These are phyloP conservation scores for Sebastes dallii DNA, from an alignment of 2,797 vertebrate species.

Conservation along the genomic window DNA sequence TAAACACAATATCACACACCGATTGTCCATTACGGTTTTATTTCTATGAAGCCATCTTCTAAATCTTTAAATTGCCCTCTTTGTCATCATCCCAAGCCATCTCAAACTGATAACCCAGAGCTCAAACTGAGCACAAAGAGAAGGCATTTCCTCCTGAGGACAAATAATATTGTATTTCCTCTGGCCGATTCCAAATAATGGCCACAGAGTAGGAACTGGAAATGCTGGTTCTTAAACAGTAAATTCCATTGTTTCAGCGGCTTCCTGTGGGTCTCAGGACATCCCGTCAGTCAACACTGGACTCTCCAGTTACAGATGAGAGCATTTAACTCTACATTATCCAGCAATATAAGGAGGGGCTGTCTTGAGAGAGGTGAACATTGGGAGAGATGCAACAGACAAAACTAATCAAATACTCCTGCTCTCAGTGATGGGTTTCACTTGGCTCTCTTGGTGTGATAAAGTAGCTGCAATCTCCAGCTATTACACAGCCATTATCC, in stretches of 20 bases:
- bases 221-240: conserved; percentile 77
- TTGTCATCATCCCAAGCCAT: not conserved
- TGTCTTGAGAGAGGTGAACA: conserved; percentile 47
- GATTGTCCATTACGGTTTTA: not conserved
- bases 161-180: conserved; percentile 77
- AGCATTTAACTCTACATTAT: conserved; percentile 69
- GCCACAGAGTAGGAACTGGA: conserved; percentile 72
- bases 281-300: conserved; percentile 72
- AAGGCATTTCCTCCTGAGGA: conserved; percentile 61
- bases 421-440: conserved; percentile 44
- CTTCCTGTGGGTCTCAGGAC: conserved; percentile 78
- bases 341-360: conserved; percentile 39
- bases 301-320: conserved; percentile 73
- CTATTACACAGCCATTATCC: conserved; percentile 53
- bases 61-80: not conserved
- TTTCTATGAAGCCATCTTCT: not conserved
- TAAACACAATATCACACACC: conserved; percentile 8
- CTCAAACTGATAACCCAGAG: conserved; percentile 19
- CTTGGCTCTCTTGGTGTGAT: conserved; percentile 31
- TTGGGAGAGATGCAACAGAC: conserved; percentile 25
- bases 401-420: conserved; percentile 53
- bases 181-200: conserved; percentile 66
- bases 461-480: conserved; percentile 34
- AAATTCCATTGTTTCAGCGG: conserved; percentile 75
- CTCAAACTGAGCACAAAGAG: conserved; percentile 50